Percentiles rank a stretch among this genome's conserved stretches.
Conservation (phyloP, 1,140 invertebrate genomes). For the Calephelis nemesis region DNA sequence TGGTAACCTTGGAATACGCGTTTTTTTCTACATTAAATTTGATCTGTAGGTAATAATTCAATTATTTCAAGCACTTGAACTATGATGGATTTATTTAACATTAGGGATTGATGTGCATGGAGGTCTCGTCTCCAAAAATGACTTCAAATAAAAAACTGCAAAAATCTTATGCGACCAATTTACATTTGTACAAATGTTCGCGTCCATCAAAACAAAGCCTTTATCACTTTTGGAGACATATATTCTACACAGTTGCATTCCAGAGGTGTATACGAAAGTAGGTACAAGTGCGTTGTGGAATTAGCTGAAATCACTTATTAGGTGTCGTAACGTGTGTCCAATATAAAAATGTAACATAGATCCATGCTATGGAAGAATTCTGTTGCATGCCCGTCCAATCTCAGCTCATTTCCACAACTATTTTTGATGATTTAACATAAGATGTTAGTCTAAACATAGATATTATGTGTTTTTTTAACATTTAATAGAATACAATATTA, state of each 20-base stretch:
- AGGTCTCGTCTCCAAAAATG: not conserved
- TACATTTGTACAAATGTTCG: not conserved
- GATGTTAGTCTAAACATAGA: not conserved
- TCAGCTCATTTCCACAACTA: constrained; percentile 71
- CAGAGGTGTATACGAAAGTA: constrained; percentile 46
- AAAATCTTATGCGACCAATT: not conserved
- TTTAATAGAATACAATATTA: not conserved
- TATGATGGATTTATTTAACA: not conserved
- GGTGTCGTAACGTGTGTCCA: constrained; percentile 46
- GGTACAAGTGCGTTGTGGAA: constrained; percentile 63
- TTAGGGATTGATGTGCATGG: not conserved
- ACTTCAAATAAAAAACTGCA: not conserved
- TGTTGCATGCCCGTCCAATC: constrained; percentile 70
- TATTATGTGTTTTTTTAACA: not conserved
- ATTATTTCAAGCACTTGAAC: not conserved
- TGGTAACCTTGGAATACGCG: too few species aligned
- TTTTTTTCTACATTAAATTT: too few species aligned
- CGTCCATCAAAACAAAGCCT: not conserved
- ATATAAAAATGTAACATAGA: constrained; percentile 33
- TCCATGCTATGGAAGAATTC: constrained; percentile 47
- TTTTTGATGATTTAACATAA: not conserved
- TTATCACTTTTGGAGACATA: constrained; percentile 7
- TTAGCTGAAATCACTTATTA: constrained; percentile 62
- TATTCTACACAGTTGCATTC: constrained; percentile 24
- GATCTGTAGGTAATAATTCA: too few species aligned